Percentiles rank a stretch among this genome's conserved stretches.
Conservation (phyloP, 2,113 vertebrate species). For the Entosphenus tridentatus region DNA sequence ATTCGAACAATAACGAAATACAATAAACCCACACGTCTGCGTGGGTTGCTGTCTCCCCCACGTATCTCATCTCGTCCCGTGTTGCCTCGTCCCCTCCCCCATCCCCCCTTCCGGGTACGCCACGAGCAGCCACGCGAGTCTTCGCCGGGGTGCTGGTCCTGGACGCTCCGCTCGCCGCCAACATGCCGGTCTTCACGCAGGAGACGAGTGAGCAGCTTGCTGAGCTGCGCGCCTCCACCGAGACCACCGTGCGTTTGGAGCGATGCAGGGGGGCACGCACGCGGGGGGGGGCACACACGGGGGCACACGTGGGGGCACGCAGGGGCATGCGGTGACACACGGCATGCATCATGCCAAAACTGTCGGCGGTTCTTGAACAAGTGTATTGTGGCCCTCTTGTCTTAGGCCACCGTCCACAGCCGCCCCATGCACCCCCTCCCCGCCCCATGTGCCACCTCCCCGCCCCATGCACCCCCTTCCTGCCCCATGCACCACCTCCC, state of each 20-base stretch:
- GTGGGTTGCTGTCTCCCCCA: slow-evolving; percentile 8
- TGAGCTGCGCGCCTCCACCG: neutral
- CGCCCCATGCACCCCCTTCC: slow-evolving; percentile 8
- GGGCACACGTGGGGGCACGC: neutral
- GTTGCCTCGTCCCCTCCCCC: slow-evolving; percentile 12
- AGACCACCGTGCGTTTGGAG: slow-evolving; percentile 32
- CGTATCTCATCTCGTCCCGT: slow-evolving; percentile 6
- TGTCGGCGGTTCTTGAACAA: neutral
- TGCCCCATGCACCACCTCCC: neutral
- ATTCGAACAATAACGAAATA: slow-evolving; percentile 18
- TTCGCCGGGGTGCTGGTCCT: neutral
- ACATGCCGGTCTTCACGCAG: neutral
- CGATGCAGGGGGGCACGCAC: slow-evolving; percentile 33
- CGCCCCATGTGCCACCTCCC: slow-evolving; percentile 14
- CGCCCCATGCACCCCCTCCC: slow-evolving; percentile 16
- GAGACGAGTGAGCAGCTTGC: neutral
- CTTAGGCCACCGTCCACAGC: slow-evolving; percentile 12
- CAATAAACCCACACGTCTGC: slow-evolving; percentile 8
- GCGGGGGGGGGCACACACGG: neutral
- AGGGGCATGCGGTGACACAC: neutral
- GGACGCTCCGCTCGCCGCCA: neutral
- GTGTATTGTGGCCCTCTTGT: neutral
- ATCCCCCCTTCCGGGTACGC: neutral
- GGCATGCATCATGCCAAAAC: neutral
- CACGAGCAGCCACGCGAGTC: neutral